Percentiles rank a stretch among this genome's conserved stretches.
Conservation (phyloP, 2,113 vertebrate genomes). For the Tautogolabrus adspersus region DNA sequence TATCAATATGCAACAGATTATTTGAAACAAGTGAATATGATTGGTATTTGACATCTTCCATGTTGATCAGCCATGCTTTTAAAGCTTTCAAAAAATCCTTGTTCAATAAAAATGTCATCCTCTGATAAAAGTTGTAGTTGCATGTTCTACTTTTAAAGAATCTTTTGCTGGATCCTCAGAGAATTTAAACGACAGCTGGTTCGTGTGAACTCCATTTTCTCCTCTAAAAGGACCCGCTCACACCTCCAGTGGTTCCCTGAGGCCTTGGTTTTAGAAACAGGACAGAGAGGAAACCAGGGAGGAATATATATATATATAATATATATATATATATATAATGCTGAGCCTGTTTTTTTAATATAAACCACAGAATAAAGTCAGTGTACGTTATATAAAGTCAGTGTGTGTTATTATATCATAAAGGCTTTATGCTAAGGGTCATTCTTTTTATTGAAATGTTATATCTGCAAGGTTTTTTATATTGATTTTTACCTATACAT, state of each 20-base stretch:
- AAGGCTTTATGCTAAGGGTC: no score
- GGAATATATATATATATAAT: no score
- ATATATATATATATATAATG: no score
- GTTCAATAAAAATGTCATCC: background rate
- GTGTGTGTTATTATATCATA: no score
- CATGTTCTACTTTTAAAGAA: constrained; percentile 18
- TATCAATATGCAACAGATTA: background rate
- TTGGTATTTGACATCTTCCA: background rate
- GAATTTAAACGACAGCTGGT: constrained; percentile 50
- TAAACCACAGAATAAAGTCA: no score
- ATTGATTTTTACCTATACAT: no score
- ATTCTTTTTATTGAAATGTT: no score
- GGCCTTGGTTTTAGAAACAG: constrained; percentile 21
- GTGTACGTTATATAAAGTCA: no score
- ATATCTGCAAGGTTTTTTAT: no score
- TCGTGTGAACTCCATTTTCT: constrained; percentile 54
- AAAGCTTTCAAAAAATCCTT: background rate
- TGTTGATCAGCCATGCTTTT: background rate
- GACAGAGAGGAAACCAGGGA: background rate
- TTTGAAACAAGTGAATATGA: background rate
- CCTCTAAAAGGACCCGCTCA: constrained; percentile 51
- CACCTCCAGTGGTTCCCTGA: constrained; percentile 22
- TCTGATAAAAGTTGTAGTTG: constrained; percentile 18
- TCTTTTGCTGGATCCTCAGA: constrained; percentile 21
- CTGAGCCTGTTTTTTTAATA: background rate